Evolutionary conservation across 2,797 vertebrate genomes (phyloP), one percentile per base, ranked within the genome.

Genomic region (Phrynocephalus forsythii): DNA sequence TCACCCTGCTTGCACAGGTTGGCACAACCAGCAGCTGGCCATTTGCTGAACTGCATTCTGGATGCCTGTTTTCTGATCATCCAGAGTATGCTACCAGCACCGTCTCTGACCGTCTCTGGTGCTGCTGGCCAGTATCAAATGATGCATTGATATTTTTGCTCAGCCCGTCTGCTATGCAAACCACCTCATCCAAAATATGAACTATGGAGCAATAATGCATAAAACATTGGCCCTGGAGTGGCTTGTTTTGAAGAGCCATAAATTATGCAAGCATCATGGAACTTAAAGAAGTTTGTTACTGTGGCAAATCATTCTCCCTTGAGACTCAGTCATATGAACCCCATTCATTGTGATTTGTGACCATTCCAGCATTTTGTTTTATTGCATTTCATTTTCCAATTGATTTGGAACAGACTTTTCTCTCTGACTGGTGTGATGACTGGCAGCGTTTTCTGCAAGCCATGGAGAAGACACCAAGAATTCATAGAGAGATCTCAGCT

Each of bases 251-350:
- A 85, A 93, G 90, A 80, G 2, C 26, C 6, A 16, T n/a, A 52
- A 84, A 87, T 93, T 92, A 50, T 77, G 8, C 30, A 82, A 24
- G 0, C 90, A 90, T 73, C 87, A 9, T 1, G 22, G 77, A 68
- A 75, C 90, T 92, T 52, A 44, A 85, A 86, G 90, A 0, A 91
- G 63, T 88, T 90, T 88, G 84, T 92, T 89, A 0, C 83, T 91
- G 87, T 94, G 91, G 89, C 71, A 33, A 66, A 3, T 20, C 60
- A 38, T 60, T 1, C 33, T 33, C 66, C 79, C 1, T 0, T 9
- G 18, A 8, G 33, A 33, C 78, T 48, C 30, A 48, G 38, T 66
- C 66, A 85, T 50, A 76, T 67, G 66, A 85, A 84, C 60, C 77
- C 82, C 89, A 86, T 76, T 26, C 68, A 56, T 48, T 56, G 38